Conservation (phyloP, 2,888 invertebrate genomes). For the Agrotis puta region DNA sequence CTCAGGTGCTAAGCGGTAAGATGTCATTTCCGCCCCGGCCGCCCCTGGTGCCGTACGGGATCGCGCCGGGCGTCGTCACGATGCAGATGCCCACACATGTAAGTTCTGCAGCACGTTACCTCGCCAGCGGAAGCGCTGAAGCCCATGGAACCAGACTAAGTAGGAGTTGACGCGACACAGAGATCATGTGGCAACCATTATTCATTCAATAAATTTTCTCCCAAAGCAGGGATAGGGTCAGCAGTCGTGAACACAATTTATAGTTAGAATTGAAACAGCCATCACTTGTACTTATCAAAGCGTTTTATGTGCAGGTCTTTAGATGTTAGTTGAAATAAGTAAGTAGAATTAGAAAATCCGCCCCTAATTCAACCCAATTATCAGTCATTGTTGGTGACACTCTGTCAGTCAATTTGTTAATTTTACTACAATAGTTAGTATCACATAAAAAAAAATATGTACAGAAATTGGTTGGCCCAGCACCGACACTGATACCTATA, state of each 20-base stretch:
- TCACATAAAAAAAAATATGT: too few species aligned
- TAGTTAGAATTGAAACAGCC: background rate
- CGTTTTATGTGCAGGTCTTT: background rate
- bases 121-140: constrained; percentile 50
- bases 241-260: constrained; percentile 2
- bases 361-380: too few species aligned
- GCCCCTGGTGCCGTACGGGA: constrained; percentile 94
- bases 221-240: background rate
- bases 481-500: too few species aligned
- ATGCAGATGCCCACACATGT: constrained; percentile 95
- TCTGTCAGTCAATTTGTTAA: too few species aligned
- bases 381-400: too few species aligned
- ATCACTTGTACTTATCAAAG: background rate
- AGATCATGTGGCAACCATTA: background rate
- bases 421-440: too few species aligned
- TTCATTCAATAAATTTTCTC: background rate
- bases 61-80: constrained; percentile 94
- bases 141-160: constrained; percentile 2
- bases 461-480: too few species aligned
- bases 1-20: constrained; percentile 50
- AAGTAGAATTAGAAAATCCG: background rate
- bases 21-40: constrained; percentile 98
- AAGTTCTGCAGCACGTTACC: constrained; percentile 82
- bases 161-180: background rate
- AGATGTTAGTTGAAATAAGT: background rate